phyloP scores from a whole-genome alignment of 2,113 vertebrate genomes.

The Jaculus jaculus region DNA sequence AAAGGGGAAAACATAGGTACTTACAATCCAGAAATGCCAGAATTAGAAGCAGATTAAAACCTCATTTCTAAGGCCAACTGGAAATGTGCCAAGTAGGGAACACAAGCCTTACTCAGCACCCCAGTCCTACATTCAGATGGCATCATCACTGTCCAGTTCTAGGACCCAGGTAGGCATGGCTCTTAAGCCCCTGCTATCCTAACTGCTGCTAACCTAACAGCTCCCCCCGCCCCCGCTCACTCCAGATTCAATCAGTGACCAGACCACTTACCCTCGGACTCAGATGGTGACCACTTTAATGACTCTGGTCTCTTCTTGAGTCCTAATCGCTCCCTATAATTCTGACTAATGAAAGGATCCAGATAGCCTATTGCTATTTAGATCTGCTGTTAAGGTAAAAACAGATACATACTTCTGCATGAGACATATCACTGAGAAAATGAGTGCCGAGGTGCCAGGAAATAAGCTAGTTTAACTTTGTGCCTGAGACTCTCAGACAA shows the following conservation, averaged over 20 bases:
- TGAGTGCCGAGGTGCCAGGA: not conserved
- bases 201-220: not conserved
- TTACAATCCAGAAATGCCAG: slow-evolving; percentile 12
- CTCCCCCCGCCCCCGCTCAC: not conserved
- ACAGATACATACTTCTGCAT: not conserved
- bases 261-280: not conserved
- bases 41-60: not conserved
- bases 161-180: not conserved
- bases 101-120: not conserved
- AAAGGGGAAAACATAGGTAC: not conserved
- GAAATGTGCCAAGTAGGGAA: not conserved
- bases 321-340: not conserved
- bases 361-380: not conserved
- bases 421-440: slow-evolving; percentile 26
- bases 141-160: not conserved
- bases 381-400: not conserved
- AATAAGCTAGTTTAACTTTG: slow-evolving; percentile 34
- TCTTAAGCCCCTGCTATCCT: not conserved
- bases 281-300: not conserved
- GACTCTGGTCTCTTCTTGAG: not conserved
- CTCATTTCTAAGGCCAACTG: not conserved
- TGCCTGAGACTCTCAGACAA: not conserved
- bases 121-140: not conserved
- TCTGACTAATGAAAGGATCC: not conserved
- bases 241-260: not conserved